These are phyloP conservation scores for Drosophila algonquin DNA, from an alignment of 2,888 invertebrate species.

Conservation along the genomic window DNA sequence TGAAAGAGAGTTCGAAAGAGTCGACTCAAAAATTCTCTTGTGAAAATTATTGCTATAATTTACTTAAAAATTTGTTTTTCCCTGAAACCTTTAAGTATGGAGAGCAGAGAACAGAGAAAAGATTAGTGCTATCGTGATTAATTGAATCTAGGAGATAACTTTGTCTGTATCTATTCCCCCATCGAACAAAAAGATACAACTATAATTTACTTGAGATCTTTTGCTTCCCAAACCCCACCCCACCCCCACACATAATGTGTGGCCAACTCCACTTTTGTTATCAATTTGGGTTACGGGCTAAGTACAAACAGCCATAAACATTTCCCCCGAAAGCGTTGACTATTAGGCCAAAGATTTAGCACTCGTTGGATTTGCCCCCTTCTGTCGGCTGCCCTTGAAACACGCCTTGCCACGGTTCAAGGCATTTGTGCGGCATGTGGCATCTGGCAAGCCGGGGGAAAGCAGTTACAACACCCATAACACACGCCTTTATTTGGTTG, in stretches of 20 bases:
- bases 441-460: slow-evolving; percentile 19
- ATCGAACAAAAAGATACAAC: slow-evolving; percentile 14
- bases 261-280: slow-evolving; percentile 41
- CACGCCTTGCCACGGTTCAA: slow-evolving; percentile 30
- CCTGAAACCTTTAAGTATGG: no score
- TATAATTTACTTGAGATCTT: slow-evolving; percentile 4
- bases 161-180: slow-evolving; percentile 12
- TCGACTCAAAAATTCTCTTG: not conserved
- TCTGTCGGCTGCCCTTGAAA: slow-evolving; percentile 40
- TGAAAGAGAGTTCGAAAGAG: not conserved
- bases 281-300: slow-evolving; percentile 50
- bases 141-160: not conserved
- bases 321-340: slow-evolving; percentile 54
- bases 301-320: slow-evolving; percentile 49
- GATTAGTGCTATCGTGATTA: not conserved
- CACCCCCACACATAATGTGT: no score
- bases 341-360: slow-evolving; percentile 51
- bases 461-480: slow-evolving; percentile 37
- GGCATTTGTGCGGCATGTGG: slow-evolving; percentile 3
- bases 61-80: no score
- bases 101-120: not conserved
- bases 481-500: slow-evolving; percentile 24
- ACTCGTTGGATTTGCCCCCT: slow-evolving; percentile 22
- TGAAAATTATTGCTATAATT: not conserved
- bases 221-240: not conserved